phyloP scores from a whole-genome alignment of 2,113 vertebrate genomes.

The Neolamprologus variostigma region DNA sequence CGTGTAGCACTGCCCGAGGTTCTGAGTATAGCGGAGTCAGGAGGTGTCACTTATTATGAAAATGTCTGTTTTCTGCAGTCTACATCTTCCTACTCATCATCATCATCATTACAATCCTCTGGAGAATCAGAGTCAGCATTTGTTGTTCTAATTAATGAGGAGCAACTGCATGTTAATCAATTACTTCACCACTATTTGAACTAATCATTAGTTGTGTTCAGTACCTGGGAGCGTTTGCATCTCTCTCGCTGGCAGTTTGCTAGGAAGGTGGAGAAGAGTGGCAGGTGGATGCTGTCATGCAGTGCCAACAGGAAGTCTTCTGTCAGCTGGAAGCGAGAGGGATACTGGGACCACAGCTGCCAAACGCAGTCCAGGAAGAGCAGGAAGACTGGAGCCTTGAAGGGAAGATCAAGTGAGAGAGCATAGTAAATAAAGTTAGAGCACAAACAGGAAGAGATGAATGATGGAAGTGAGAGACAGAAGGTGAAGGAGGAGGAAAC shows the following conservation, averaged over 20 bases:
- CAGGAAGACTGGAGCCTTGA: slow-evolving; percentile 85
- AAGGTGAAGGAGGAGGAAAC: neutral
- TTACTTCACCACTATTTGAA: neutral
- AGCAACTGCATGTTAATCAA: neutral
- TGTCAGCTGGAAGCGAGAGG: slow-evolving; percentile 82
- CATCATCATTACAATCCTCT: neutral
- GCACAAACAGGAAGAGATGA: neutral
- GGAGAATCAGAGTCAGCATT: neutral
- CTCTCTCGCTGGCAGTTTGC: slow-evolving; percentile 84
- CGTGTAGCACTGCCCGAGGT: slow-evolving; percentile 75
- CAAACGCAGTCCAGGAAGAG: slow-evolving; percentile 91
- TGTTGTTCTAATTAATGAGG: neutral
- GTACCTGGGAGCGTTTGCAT: slow-evolving; percentile 73
- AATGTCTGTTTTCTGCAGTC: neutral
- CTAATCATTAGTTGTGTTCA: neutral
- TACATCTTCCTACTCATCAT: neutral
- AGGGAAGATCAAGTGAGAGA: neutral
- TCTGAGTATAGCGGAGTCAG: slow-evolving; percentile 36
- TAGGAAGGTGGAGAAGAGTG: slow-evolving; percentile 83
- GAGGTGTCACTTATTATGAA: neutral
- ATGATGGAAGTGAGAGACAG: neutral
- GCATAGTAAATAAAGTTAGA: neutral
- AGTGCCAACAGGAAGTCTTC: slow-evolving; percentile 84
- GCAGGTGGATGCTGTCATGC: slow-evolving; percentile 83
- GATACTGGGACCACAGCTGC: slow-evolving; percentile 86